phyloP scores from a whole-genome alignment of 2,797 vertebrate genomes.

The Eulemur rubriventer region DNA sequence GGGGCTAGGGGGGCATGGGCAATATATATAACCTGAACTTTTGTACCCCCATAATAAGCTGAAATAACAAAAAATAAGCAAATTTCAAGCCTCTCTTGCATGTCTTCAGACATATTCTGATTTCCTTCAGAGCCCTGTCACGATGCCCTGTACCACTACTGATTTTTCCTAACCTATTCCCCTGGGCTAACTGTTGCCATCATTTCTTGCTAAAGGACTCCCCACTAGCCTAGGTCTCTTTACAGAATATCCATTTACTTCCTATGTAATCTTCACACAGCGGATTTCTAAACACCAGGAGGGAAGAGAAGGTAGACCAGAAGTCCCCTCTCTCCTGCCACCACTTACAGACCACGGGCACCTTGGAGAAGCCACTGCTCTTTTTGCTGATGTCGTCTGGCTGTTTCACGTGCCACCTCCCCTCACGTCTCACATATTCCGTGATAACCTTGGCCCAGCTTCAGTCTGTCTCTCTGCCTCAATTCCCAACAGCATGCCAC shows the following conservation, averaged over 20 bases:
- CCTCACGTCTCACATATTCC: not conserved
- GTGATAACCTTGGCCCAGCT: accelerated
- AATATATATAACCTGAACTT: too few species aligned
- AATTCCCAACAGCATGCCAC: not conserved
- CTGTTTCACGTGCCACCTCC: accelerated
- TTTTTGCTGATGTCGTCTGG: not conserved
- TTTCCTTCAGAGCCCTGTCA: not conserved
- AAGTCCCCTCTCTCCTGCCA: not conserved
- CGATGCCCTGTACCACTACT: not conserved
- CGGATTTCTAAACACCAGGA: not conserved
- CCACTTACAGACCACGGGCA: not conserved
- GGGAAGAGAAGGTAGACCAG: not conserved
- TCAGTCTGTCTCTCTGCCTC: not conserved
- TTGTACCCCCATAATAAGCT: too few species aligned
- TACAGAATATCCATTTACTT: not conserved
- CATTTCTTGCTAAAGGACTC: not conserved
- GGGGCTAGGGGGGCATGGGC: too few species aligned
- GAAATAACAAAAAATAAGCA: too few species aligned
- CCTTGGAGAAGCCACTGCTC: accelerated
- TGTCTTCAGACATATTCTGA: not conserved
- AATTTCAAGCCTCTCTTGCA: not conserved
- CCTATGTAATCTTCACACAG: not conserved
- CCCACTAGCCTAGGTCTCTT: accelerated
- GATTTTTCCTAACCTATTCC: not conserved
- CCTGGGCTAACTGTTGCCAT: not conserved